phyloP scores from a whole-genome alignment of 64 coral and sea anemone genomes.

The Montipora efflorescens region DNA sequence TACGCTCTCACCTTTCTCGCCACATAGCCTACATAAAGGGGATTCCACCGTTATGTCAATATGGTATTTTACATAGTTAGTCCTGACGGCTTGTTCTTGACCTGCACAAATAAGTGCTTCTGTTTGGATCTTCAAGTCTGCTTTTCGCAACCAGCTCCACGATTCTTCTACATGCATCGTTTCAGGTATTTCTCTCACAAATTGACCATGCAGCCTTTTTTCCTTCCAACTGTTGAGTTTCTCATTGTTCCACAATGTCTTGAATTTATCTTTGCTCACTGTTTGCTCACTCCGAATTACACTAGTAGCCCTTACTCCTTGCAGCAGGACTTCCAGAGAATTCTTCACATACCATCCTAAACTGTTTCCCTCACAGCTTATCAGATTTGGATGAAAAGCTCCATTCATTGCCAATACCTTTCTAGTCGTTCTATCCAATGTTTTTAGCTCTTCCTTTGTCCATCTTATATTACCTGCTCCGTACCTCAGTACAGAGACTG shows the following conservation, averaged over 20 bases:
- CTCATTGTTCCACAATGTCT: slow-evolving; percentile 16
- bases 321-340: slow-evolving; percentile 6
- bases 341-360: slow-evolving; percentile 28
- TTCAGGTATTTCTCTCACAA: no score
- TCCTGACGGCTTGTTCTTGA: no score
- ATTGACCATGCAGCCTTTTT: not conserved
- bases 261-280: slow-evolving; percentile 15
- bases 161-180: no score
- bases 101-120: no score
- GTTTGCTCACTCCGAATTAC: not conserved
- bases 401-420: no score
- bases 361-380: slow-evolving; percentile 1
- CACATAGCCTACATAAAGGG: not conserved
- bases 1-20: not conserved
- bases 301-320: slow-evolving; percentile 30
- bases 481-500: slow-evolving; percentile 21
- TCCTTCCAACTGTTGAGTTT: slow-evolving; percentile 13
- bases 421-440: not conserved
- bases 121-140: no score
- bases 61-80: no score
- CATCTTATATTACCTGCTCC: slow-evolving; percentile 16
- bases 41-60: not conserved
- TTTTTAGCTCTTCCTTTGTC: slow-evolving; percentile 26
- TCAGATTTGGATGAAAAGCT: not conserved
- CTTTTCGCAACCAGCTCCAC: no score